Evolutionary conservation across 2,797 vertebrate species (phyloP).

Genomic region (Hyperoplus lanceolatus): DNA sequence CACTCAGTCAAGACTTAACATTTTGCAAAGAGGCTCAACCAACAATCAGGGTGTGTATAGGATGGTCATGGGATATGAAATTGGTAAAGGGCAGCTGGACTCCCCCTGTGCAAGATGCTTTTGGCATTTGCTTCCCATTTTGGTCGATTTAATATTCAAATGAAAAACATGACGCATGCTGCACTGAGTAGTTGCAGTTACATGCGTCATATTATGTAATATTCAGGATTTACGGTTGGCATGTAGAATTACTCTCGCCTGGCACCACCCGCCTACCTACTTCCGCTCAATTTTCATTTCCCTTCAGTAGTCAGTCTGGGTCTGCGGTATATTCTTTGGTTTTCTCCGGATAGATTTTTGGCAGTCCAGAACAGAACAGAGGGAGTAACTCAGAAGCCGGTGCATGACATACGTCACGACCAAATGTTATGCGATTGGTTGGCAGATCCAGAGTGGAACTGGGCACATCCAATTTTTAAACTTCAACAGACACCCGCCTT

Average conservation of each 20-base stretch:
- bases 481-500: no score
- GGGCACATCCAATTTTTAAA: no score
- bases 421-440: no score
- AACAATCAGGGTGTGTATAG: background rate
- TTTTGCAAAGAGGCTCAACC: constrained; percentile 10
- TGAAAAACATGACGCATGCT: background rate
- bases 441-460: no score
- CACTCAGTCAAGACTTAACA: background rate
- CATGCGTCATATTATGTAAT: background rate
- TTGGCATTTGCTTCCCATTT: background rate
- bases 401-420: no score
- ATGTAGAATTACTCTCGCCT: background rate
- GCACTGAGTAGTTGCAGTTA: background rate
- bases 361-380: no score
- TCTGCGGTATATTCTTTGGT: no score
- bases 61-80: background rate
- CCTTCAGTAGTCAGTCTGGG: no score
- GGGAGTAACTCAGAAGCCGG: no score
- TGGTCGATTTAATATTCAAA: background rate
- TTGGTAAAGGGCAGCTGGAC: constrained; percentile 3
- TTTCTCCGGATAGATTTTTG: no score
- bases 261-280: no score
- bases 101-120: background rate
- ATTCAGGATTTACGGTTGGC: background rate
- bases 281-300: no score